These are phyloP conservation scores for Phalacrocorax pelagicus DNA, from an alignment of 2,113 vertebrate genomes.

Conservation along the genomic window DNA sequence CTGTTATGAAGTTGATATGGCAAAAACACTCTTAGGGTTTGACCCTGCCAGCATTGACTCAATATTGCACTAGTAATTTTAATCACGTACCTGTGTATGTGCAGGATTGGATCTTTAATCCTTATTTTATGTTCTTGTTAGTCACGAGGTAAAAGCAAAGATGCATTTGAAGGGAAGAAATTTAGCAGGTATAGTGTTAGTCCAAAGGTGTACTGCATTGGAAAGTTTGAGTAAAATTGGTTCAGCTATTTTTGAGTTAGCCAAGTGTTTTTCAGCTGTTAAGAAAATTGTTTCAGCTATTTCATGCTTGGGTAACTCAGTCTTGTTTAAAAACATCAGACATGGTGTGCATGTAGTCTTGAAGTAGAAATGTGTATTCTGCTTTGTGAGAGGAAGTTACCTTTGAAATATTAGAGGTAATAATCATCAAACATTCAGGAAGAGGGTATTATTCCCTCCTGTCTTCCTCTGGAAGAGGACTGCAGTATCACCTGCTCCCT, in stretches of 20 bases:
- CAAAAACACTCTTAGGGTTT: not conserved
- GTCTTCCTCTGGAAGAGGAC: not conserved
- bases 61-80: not conserved
- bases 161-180: not conserved
- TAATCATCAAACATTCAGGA: not conserved
- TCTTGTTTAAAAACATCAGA: slow-evolving; percentile 63
- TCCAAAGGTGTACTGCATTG: slow-evolving; percentile 36
- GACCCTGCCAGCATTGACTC: not conserved
- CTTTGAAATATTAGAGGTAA: not conserved
- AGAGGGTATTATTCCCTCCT: not conserved
- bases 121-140: not conserved
- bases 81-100: not conserved
- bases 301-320: not conserved
- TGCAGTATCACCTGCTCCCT: not conserved
- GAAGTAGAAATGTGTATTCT: slow-evolving; percentile 26
- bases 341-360: not conserved
- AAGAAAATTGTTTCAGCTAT: slow-evolving; percentile 71
- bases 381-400: not conserved
- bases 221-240: slow-evolving; percentile 63
- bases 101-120: not conserved
- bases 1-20: not conserved
- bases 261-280: slow-evolving; percentile 68
- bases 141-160: not conserved
- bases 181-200: slow-evolving; percentile 15
- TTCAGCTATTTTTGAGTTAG: slow-evolving; percentile 65